A percentile compares a stretch with the other conserved stretches of the same genome.
Conservation (phyloP, 1,140 invertebrate genomes). For the Charaxes varanes region DNA sequence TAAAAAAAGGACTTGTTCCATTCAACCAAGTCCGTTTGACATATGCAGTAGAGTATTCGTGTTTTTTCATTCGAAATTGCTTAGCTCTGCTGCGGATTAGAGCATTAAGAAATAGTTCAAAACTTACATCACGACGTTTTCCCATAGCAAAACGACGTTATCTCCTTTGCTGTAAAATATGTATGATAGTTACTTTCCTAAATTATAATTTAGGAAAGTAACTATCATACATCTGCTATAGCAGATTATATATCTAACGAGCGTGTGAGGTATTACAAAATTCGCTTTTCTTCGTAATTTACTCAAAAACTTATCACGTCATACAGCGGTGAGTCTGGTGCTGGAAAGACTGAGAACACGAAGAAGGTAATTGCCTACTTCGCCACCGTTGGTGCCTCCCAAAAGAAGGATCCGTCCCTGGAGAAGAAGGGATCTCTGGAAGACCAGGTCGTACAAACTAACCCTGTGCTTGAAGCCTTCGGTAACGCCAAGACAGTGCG, state of each 20-base stretch:
- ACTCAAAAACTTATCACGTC: slow-evolving; percentile 16
- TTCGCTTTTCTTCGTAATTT: background rate
- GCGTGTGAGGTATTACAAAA: background rate
- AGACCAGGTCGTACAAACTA: slow-evolving; percentile 99
- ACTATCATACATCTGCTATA: too few relatives aligned
- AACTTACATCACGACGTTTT: too few relatives aligned
- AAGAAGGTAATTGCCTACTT: slow-evolving; percentile 99
- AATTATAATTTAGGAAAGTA: too few relatives aligned
- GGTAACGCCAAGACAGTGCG: slow-evolving; percentile 99
- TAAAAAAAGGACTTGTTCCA: too few relatives aligned
- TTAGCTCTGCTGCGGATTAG: too few relatives aligned
- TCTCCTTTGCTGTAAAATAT: too few relatives aligned
- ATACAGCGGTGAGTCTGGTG: slow-evolving; percentile 97
- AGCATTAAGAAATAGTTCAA: too few relatives aligned
- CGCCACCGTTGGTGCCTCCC: slow-evolving; percentile 94
- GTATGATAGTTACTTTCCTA: too few relatives aligned
- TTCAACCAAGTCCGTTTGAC: too few relatives aligned
- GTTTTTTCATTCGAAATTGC: too few relatives aligned
- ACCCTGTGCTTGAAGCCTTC: slow-evolving; percentile 99
- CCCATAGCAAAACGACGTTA: too few relatives aligned
- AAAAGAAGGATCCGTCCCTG: slow-evolving; percentile 79
- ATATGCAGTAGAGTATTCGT: too few relatives aligned
- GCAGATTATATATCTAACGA: background rate
- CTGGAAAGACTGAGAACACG: slow-evolving; percentile 99
- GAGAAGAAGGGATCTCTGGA: slow-evolving; percentile 91